Base-by-base conservation (phyloP, 2,888 invertebrate species). In the Teinopalpus imperialis region DNA sequence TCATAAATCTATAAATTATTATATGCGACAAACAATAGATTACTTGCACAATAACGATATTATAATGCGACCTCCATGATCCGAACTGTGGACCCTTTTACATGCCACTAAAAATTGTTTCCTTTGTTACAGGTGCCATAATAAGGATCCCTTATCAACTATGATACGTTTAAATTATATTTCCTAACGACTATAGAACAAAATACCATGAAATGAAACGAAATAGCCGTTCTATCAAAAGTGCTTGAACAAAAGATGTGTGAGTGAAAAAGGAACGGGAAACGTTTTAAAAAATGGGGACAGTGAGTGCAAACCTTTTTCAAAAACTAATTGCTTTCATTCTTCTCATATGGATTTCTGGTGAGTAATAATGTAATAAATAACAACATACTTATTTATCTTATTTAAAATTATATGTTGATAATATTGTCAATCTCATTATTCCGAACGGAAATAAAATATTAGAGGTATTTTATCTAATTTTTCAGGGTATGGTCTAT, bases 91-190 rank as follows among this genome's bases (percentile, higher is more conserved):
- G 20, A 45, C 45, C 45, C 45, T 40, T 40, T 34, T 16, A 12
- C 26, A 12, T 24, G 48, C 48, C 43, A 47, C 49, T 54, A 54
- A 56, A 63, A 63, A 65, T 57, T 61, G 53, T 64, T 64, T 71
- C 61, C 56, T 69, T 81, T 80, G 73, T 82, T 80, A 29, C 78
- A 80, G 81, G 71, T 73, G 59, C 55, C 52, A 52, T 46, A 53
- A 57, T 53, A 54, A 45, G 54, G 32, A 49, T 55, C 55, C 56
- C 54, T 48, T 43, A 54, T 59, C 59, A 54, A 47, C 42, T 35
- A 53, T 53, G 56, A 52, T 49, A 53, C 54, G 51, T 49, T 51
- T 50, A 48, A 52, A 51, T 48, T 41, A 45, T 49, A 50, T 47
- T 30, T 26, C 21, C 24, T 29, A 27, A 21, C 21, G 34, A 27